Percentiles rank a stretch among this genome's conserved stretches.
Evolutionary conservation across 1,140 invertebrate species (phyloP).

Genomic region (Ceratosolen solmsi): DNA sequence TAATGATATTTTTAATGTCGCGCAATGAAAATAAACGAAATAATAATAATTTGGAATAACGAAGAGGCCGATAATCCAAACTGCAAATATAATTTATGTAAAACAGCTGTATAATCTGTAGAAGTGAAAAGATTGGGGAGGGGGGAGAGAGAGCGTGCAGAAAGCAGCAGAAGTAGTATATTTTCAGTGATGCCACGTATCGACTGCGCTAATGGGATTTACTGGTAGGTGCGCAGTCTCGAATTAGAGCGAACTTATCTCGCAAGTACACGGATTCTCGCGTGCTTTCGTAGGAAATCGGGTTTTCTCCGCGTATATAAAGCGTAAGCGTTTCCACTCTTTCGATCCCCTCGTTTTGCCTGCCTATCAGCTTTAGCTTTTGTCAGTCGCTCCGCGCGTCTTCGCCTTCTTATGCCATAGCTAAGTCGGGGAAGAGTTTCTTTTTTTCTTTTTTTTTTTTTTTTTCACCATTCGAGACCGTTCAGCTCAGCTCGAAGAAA

Average conservation of each 20-base stretch:
- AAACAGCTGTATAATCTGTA: background rate
- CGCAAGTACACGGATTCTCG: background rate
- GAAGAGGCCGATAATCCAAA: no score
- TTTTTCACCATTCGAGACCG: no score
- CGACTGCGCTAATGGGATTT: conserved; percentile 39
- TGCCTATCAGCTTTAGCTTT: background rate
- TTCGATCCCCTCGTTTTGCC: background rate
- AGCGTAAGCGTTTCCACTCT: conserved; percentile 7
- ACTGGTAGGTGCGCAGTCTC: background rate
- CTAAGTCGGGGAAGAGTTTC: background rate
- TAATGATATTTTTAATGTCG: no score
- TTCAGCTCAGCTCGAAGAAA: no score
- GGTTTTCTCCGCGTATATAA: conserved; percentile 30
- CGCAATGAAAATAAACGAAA: no score
- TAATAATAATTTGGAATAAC: no score
- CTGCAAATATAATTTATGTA: background rate
- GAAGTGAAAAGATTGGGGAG: background rate
- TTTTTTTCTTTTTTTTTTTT: no score
- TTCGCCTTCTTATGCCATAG: background rate
- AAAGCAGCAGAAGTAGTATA: background rate
- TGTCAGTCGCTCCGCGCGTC: background rate
- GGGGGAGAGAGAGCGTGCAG: background rate
- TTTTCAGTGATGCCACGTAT: conserved; percentile 17
- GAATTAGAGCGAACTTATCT: conserved; percentile 44
- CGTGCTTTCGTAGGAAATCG: conserved; percentile 17